phyloP scores from a whole-genome alignment of 2,113 vertebrate species.

The Melanostigma gelatinosum region DNA sequence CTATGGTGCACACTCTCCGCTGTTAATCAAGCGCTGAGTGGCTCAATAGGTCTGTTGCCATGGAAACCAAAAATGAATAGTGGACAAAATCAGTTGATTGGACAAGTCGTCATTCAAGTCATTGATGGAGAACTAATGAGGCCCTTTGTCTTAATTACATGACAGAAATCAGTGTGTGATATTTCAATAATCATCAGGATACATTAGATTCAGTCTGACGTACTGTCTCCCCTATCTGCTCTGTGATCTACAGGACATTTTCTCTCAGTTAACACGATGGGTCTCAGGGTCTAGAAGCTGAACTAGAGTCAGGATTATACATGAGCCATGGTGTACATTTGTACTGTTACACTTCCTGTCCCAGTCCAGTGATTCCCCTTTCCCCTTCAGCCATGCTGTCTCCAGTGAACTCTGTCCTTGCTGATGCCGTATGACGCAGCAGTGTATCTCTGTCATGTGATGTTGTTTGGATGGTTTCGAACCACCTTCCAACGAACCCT shows the following conservation, averaged over 20 bases:
- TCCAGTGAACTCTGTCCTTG: conserved; percentile 2
- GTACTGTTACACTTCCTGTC: neutral
- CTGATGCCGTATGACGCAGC: conserved; percentile 19
- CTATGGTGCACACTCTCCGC: conserved; percentile 20
- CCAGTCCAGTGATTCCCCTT: neutral
- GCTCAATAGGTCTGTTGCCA: conserved; percentile 59
- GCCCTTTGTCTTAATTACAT: conserved; percentile 51
- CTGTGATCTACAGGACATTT: neutral
- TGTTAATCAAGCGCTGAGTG: conserved; percentile 56
- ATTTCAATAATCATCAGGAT: conserved; percentile 22
- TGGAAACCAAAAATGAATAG: conserved; percentile 58
- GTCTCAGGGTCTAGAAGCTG: neutral
- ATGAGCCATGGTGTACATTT: neutral
- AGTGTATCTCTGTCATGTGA: conserved; percentile 38
- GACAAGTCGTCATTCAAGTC: conserved; percentile 44
- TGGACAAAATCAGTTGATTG: conserved; percentile 56
- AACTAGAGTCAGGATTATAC: neutral
- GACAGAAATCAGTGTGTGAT: conserved; percentile 16
- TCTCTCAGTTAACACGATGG: neutral
- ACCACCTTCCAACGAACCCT: conserved; percentile 9
- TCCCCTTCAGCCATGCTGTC: neutral
- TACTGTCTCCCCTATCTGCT: neutral
- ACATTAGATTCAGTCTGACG: neutral
- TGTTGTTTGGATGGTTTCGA: conserved; percentile 38
- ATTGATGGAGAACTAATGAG: conserved; percentile 54